These are phyloP conservation scores for Labia minor DNA, from an alignment of 2,888 invertebrate genomes.

Conservation along the genomic window DNA sequence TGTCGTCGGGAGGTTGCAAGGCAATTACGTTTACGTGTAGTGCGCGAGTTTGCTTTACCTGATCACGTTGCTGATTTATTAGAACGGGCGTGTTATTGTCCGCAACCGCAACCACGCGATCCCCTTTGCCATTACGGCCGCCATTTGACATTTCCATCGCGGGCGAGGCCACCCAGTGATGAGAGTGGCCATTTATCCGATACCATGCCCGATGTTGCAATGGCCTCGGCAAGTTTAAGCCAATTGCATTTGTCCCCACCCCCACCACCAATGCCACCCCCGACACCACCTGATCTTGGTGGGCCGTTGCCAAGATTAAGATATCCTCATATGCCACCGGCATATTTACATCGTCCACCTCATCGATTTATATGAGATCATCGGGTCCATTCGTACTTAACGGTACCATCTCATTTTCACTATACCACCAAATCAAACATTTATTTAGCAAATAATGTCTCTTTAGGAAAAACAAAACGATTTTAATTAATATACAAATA, in stretches of 20 bases:
- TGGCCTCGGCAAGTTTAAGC: constrained; percentile 68
- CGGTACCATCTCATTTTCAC: background rate
- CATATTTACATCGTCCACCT: background rate
- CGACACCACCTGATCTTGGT: background rate
- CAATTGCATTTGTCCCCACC: constrained; percentile 46
- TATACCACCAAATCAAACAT: background rate
- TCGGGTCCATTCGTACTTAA: constrained; percentile 7
- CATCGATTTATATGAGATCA: background rate
- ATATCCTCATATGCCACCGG: background rate
- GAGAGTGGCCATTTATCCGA: constrained; percentile 62
- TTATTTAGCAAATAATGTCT: background rate
- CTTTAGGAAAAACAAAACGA: background rate
- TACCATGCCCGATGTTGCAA: constrained; percentile 85
- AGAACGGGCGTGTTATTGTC: constrained; percentile 40
- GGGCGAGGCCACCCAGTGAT: constrained; percentile 37
- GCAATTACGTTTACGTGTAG: constrained; percentile 74
- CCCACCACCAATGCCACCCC: background rate
- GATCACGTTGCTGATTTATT: constrained; percentile 74
- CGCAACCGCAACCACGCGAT: constrained; percentile 20
- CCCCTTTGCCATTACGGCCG: constrained; percentile 39
- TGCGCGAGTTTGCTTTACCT: constrained; percentile 87
- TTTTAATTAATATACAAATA: no score
- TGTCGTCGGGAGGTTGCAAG: constrained; percentile 66
- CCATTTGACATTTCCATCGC: constrained; percentile 49
- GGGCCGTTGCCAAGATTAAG: background rate